A percentile compares a stretch with the other conserved stretches of the same genome.
phyloP scores from a whole-genome alignment of 2,797 vertebrate species.

The Sphaeramia orbicularis region DNA sequence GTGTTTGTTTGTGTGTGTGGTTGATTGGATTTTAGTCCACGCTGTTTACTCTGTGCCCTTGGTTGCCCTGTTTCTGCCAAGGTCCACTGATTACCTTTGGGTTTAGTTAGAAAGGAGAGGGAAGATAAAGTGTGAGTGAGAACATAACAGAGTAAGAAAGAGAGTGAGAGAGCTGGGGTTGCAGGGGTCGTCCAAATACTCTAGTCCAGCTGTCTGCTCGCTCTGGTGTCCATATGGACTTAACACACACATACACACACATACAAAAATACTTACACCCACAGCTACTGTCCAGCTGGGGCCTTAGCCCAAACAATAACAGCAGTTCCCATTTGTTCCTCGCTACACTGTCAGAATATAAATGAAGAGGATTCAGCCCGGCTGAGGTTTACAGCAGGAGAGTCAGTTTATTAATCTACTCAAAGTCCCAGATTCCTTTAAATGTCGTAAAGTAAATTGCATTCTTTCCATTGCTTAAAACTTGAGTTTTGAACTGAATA shows the following conservation, averaged over 20 bases:
- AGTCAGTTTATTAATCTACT: conserved; percentile 41
- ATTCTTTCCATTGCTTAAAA: conserved; percentile 15
- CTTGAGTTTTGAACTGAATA: not conserved
- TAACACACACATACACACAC: conserved; percentile 28
- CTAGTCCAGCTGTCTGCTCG: conserved; percentile 65
- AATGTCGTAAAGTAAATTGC: conserved; percentile 14
- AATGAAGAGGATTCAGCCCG: conserved; percentile 36
- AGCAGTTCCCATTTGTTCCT: conserved; percentile 65
- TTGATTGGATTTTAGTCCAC: conserved; percentile 61
- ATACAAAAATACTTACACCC: conserved; percentile 32
- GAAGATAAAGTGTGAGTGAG: conserved; percentile 45
- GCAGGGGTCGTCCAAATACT: conserved; percentile 64
- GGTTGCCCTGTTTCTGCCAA: conserved; percentile 61
- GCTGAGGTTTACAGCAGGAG: conserved; percentile 18
- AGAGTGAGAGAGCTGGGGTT: conserved; percentile 19
- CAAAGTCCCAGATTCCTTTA: conserved; percentile 26
- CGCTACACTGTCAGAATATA: conserved; percentile 51
- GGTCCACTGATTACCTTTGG: conserved; percentile 72
- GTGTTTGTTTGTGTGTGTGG: conserved; percentile 7
- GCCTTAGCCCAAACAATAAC: conserved; percentile 65
- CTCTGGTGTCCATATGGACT: conserved; percentile 72
- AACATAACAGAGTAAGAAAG: conserved; percentile 32
- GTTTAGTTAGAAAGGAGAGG: conserved; percentile 47
- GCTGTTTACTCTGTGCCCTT: conserved; percentile 70
- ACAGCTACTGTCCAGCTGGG: conserved; percentile 75